Conservation (phyloP, 2,113 vertebrate species). For the Varanus komodoensis region DNA sequence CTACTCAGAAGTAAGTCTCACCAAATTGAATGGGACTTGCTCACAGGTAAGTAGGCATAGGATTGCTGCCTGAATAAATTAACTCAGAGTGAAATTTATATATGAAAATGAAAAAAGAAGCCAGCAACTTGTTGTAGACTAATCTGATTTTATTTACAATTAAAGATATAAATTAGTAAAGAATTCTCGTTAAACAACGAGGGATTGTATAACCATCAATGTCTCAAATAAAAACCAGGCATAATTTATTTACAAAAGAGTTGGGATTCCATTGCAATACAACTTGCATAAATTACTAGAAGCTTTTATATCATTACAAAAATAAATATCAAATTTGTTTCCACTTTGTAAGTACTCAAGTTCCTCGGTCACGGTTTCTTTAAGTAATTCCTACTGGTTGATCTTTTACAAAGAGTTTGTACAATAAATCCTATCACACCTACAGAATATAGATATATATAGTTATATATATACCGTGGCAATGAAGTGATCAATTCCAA, state of each 20-base stretch:
- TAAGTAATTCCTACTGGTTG: conserved; percentile 84
- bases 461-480: conserved; percentile 83
- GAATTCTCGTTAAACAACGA: conserved; percentile 93
- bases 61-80: neutral
- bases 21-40: too few relatives aligned
- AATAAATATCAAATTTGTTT: conserved; percentile 99
- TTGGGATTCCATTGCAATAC: conserved; percentile 97
- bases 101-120: conserved; percentile 64
- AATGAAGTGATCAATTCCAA: conserved; percentile 91
- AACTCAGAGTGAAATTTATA: conserved; percentile 23
- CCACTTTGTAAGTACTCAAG: conserved; percentile 93
- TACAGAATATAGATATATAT: conserved; percentile 78
- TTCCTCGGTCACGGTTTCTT: conserved; percentile 85
- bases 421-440: conserved; percentile 89
- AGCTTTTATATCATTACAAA: conserved; percentile 97
- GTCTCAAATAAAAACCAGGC: conserved; percentile 97
- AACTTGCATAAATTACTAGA: conserved; percentile 99
- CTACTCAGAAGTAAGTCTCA: too few relatives aligned
- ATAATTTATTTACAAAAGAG: conserved; percentile 98
- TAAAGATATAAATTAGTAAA: conserved; percentile 99
- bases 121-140: conserved; percentile 80
- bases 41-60: too few relatives aligned
- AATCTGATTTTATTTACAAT: conserved; percentile 97
- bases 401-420: conserved; percentile 89
- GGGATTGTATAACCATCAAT: conserved; percentile 91